Base-by-base conservation (phyloP, 2,888 invertebrate genomes). In the Sphaeridia pumilis region DNA sequence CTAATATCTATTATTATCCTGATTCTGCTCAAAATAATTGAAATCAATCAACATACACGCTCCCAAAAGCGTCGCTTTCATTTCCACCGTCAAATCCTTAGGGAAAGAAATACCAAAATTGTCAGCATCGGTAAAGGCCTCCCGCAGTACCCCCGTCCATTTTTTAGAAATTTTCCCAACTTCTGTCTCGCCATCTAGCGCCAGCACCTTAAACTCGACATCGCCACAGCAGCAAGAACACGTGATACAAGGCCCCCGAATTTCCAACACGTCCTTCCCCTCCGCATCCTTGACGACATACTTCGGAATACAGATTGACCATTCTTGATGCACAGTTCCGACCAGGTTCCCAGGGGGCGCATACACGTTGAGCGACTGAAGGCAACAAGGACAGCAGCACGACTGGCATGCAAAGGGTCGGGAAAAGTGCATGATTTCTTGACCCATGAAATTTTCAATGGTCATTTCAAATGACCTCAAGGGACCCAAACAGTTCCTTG, bases 221-320 rank as follows among this genome's bases (percentile, higher is more conserved):
- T 73, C 72, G 17, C 72, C 73, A n/a, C n/a, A n/a, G 66, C 71
- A 72, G 26, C 71, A 64, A 58, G 67, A 69, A 60, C 67, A 69
- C 1, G 70, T 69, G 58, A 69, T 72, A 48, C 70, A 66, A 3
- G 69, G 69, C 2, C 69, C 70, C 52, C 67, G 62, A 50, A 71
- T 69, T 31, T 59, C 58, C 20, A 71, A 56, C 4, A 70, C 64
- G 12, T 59, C 60, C 46, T 69, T 66, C 27, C 68, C 69, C 7
- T 64, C 56, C 1, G 64, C 65, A 58, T 71, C 65, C 45, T 65
- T 53, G 34, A 71, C 56, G 17, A 58, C 51, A 45, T 67, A 70
- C n/a, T 65, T 64, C 3, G 67, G 65, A 5, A 35, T 36, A 26
- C 49, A 49, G 2, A 27, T 28, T 7, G 22, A 22, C 36, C 47